Base-by-base conservation (phyloP, 2,888 invertebrate species). In the Andrena dorsata region DNA sequence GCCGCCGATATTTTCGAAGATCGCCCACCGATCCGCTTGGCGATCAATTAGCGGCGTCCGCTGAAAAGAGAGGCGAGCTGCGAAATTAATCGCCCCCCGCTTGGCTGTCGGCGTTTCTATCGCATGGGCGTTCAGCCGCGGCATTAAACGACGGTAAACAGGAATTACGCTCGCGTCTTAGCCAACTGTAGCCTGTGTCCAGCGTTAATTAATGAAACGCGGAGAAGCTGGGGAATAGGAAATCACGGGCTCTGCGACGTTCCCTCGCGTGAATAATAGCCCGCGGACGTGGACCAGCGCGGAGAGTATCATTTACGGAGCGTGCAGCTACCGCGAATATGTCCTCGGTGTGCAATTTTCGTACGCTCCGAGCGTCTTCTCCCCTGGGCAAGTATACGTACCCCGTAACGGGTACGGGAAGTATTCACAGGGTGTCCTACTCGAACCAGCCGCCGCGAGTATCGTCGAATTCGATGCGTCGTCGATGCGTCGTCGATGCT, bases 161-260 rank as follows among this genome's bases (percentile, higher is more conserved):
- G 49, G 35, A 61, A 56, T 71, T 66, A 28, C 41, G n/a, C 13
- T 5, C 8, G 32, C 58, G 75, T 74, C 75, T 76, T 73, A 35
- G 49, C 6, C 13, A 8, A 10, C 20, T 28, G 49, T 13, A 30
- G 51, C 56, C 51, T 10, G 61, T 63, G 69, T 72, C 64, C 71
- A 23, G 8, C n/a, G 53, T 77, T 83, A 84, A 80, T 80, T 80
- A 84, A 77, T 72, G 80, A 68, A 76, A 76, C 61, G 13, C 32
- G 53, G 30, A 6, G 51, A 20, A 23, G 41, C 32, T 4, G 32
- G 1, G 8, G 63, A 47, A 68, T 41, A 51, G 35, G 61, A 65
- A 65, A 73, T 72, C 35, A 47, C 56, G 23, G 47, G 13, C 7
- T 7, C 64, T 60, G 69, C 68, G 72, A 53, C 51, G 51, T 20